These are phyloP conservation scores for Eudasyphora cyanicolor DNA, from an alignment of 2,888 invertebrate species.

Conservation along the genomic window DNA sequence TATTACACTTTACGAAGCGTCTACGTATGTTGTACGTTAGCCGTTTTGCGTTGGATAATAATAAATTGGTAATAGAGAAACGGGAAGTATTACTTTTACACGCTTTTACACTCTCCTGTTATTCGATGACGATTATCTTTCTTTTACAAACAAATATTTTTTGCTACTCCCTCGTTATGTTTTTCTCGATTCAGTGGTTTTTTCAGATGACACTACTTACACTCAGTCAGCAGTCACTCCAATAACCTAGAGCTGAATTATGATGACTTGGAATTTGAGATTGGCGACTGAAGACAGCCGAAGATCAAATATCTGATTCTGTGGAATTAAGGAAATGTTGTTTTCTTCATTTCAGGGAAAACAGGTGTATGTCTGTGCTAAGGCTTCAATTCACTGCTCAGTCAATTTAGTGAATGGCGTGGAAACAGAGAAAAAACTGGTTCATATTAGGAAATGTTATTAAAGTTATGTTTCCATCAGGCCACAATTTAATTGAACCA, in stretches of 20 bases:
- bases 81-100: conserved; percentile 25
- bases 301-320: conserved; percentile 17
- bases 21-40: too few species aligned
- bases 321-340: conserved; percentile 16
- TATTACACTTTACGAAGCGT: conserved; percentile 12
- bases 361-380: conserved; percentile 19
- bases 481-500: neutral
- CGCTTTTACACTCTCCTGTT: neutral
- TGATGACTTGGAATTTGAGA: too few species aligned
- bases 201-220: neutral
- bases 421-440: neutral
- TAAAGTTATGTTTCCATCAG: conserved; percentile 9
- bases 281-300: neutral
- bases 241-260: conserved; percentile 10
- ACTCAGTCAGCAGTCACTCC: neutral
- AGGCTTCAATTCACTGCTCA: neutral
- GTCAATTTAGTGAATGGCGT: neutral
- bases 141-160: too few species aligned
- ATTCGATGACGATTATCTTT: neutral
- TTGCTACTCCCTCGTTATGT: neutral
- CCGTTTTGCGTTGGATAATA: conserved; percentile 6
- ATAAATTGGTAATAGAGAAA: conserved; percentile 8
- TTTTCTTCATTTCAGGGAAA: conserved; percentile 19
- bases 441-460: conserved; percentile 23
- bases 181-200: neutral